A percentile compares a stretch with the other conserved stretches of the same genome.
phyloP scores from a whole-genome alignment of 37 sponge, comb jelly and placozoan species.

The Beroe forskalii region DNA sequence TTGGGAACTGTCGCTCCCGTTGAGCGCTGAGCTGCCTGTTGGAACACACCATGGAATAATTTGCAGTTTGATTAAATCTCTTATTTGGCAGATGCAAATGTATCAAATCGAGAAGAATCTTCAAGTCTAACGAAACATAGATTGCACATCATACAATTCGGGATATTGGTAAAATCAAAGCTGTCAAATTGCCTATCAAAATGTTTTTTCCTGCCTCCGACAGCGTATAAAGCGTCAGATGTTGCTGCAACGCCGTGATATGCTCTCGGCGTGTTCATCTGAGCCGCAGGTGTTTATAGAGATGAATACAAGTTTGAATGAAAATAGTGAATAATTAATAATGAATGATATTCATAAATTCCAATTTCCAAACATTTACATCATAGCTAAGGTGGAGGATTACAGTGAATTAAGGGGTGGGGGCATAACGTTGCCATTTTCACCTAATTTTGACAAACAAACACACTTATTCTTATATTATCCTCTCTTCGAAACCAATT shows the following conservation, averaged over 20 bases:
- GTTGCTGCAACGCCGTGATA: slow-evolving; percentile 56
- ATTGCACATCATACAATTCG: neutral
- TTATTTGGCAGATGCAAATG: no score
- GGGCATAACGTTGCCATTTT: no score
- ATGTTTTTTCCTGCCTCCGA: neutral
- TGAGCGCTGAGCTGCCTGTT: slow-evolving; percentile 15
- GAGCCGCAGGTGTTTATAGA: neutral
- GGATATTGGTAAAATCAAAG: neutral
- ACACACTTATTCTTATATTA: no score
- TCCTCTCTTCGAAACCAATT: neutral
- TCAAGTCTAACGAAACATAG: neutral
- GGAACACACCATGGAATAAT: neutral
- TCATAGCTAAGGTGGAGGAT: no score
- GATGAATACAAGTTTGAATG: neutral
- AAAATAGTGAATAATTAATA: no score
- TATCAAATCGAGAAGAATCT: no score
- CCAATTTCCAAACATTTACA: no score
- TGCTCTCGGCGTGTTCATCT: slow-evolving; percentile 37
- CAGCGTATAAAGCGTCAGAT: slow-evolving; percentile 3
- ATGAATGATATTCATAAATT: no score
- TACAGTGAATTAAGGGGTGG: no score
- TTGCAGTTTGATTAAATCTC: no score
- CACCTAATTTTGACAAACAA: no score
- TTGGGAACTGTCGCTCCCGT: neutral
- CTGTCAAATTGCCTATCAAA: no score